Conservation (phyloP, 2,888 invertebrate genomes). For the Epistrophe grossulariae region DNA sequence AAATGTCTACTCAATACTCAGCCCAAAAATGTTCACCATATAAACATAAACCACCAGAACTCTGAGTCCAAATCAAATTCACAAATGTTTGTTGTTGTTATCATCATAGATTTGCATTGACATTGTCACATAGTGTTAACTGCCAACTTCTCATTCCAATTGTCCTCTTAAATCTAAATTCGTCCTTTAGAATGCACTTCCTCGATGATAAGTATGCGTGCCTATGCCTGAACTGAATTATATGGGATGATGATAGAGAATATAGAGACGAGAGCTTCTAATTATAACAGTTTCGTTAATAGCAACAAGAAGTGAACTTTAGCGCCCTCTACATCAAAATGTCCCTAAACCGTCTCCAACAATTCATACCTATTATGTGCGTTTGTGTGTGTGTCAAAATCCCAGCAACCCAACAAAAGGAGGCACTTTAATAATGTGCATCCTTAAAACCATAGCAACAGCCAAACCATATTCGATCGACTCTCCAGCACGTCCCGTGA, state of each 20-base stretch:
- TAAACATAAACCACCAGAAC: conserved; percentile 11
- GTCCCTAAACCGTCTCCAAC: not conserved
- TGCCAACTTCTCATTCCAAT: conserved; percentile 5
- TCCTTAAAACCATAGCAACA: conserved; percentile 26
- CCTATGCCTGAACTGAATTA: conserved; percentile 4
- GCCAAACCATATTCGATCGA: conserved; percentile 43
- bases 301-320: conserved; percentile 53
- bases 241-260: conserved; percentile 30
- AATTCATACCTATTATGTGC: not conserved
- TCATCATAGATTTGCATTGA: conserved; percentile 21
- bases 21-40: conserved; percentile 5
- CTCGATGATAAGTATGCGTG: conserved; percentile 55
- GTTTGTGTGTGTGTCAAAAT: conserved; percentile 5
- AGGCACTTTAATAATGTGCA: conserved; percentile 35
- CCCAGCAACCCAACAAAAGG: conserved; percentile 26
- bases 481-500: conserved; percentile 62
- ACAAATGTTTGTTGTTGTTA: conserved; percentile 53
- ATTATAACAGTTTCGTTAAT: conserved; percentile 74
- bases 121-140: conserved; percentile 43
- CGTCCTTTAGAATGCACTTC: conserved; percentile 62
- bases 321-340: not conserved
- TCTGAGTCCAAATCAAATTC: conserved; percentile 49
- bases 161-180: conserved; percentile 36
- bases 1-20: conserved; percentile 15
- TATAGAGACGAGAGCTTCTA: conserved; percentile 53